These are phyloP conservation scores for Periophthalmus magnuspinnatus DNA, from an alignment of 2,797 vertebrate genomes.

Conservation along the genomic window DNA sequence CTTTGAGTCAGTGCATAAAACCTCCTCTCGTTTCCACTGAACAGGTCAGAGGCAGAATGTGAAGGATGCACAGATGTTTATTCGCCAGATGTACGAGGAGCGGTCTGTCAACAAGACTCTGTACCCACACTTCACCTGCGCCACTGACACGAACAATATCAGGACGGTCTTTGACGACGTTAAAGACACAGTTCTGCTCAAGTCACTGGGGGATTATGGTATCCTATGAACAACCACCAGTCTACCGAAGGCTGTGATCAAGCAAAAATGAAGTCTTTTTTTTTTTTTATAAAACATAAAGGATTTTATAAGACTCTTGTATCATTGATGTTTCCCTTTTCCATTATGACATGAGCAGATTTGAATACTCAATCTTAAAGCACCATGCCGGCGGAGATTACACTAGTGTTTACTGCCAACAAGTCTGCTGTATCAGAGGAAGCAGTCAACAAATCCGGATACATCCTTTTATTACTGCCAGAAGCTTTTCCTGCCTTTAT, in stretches of 20 bases:
- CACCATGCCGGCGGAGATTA: not conserved
- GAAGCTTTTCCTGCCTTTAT: slow-evolving; percentile 7
- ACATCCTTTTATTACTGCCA: slow-evolving; percentile 8
- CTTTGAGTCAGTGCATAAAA: not conserved
- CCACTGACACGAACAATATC: slow-evolving; percentile 82
- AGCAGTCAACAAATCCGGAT: not conserved
- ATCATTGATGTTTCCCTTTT: not conserved
- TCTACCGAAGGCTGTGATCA: slow-evolving; percentile 2
- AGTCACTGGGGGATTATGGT: slow-evolving; percentile 74
- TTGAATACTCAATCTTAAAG: slow-evolving; percentile 7
- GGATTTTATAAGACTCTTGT: not conserved
- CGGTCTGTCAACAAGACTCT: slow-evolving; percentile 71
- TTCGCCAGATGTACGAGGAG: slow-evolving; percentile 72
- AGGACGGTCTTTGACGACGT: slow-evolving; percentile 76
- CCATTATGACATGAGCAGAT: not conserved
- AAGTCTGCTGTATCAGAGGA: slow-evolving; percentile 10
- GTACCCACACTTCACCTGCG: slow-evolving; percentile 82
- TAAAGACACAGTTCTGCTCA: slow-evolving; percentile 77
- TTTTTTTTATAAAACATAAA: slow-evolving; percentile 4
- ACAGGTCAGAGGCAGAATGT: slow-evolving; percentile 68
- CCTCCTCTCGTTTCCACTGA: not conserved
- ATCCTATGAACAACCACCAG: slow-evolving; percentile 67
- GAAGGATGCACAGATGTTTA: slow-evolving; percentile 68
- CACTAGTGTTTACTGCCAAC: not conserved
- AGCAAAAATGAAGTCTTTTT: slow-evolving; percentile 5